Conservation (phyloP, 2,888 invertebrate species). For the Philonicus albiceps region DNA sequence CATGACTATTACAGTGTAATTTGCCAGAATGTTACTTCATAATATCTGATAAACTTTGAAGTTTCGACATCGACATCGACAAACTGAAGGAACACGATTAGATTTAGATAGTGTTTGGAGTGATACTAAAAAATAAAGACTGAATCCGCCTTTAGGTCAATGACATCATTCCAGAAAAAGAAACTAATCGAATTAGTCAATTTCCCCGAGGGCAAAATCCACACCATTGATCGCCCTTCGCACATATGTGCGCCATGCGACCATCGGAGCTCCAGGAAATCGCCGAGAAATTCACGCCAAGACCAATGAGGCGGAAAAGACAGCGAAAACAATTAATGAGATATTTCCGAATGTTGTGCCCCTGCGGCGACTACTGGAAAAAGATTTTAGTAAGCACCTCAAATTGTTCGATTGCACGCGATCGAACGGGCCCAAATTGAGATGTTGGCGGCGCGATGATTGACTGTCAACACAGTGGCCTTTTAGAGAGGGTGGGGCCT, state of each 20-base stretch:
- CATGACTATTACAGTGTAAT: neutral
- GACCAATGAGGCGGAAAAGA: neutral
- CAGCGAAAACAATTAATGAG: neutral
- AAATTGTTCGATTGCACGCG: neutral
- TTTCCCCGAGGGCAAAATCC: neutral
- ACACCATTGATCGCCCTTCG: neutral
- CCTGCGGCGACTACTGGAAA: neutral
- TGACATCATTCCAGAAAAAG: neutral
- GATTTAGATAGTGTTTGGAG: neutral
- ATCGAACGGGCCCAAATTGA: neutral
- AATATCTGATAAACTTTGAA: neutral
- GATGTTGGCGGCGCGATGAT: slow-evolving; percentile 19
- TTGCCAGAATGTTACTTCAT: neutral
- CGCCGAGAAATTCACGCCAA: neutral
- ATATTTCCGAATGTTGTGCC: neutral
- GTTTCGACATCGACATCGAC: neutral
- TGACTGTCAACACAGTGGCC: slow-evolving; percentile 15
- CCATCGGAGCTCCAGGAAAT: neutral
- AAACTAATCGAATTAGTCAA: neutral
- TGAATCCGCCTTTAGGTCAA: neutral
- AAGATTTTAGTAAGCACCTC: neutral
- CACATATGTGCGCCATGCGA: neutral
- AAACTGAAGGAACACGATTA: neutral
- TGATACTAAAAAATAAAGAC: neutral
- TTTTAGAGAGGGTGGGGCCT: neutral